Base-by-base conservation (phyloP, 2,797 vertebrate genomes). In the Lutjanus argentimaculatus region DNA sequence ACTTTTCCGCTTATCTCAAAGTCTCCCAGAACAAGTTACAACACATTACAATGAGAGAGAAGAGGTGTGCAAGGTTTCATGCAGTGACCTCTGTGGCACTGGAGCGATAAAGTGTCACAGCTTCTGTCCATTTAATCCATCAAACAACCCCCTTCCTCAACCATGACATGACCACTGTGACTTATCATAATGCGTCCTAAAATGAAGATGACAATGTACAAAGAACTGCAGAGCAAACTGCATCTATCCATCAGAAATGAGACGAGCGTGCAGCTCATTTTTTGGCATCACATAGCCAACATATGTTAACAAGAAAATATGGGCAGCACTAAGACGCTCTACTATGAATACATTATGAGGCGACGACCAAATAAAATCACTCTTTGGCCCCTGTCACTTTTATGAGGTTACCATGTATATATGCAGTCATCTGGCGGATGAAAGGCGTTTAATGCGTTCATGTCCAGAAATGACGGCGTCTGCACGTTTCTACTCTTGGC, bases 41-140 rank as follows among this genome's bases (percentile, higher is more conserved):
- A 64, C 21, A 10, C 67, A 79, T 82, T 55, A 70, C 69, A 79
- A 64, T 61, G 52, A 74, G 22, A 79, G 63, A 80, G 65, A 36
- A 61, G 67, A 69, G 72, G 59, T 61, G 67, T 68, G 85, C 77
- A 80, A 63, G 73, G 70, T 70, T 85, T 84, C 82, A 76, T 72
- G 84, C 75, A 13, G 67, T 87, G 88, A 91, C 89, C 84, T 92
- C 85, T 72, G 75, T 56, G 81, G 82, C 77, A 55, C 80, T 11
- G 8, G 42, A 86, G 85, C 75, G 84, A 91, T 94, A 91, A 92
- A 93, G 89, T 79, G 90, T 90, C 90, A 93, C 7, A 3, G 56
- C 72, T 82, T 88, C 77, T 82, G 75, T 84, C 83, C 87, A 86
- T 92, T 94, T 90, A 94, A 95, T 95, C 92, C 89, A 95, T 95